Evolutionary conservation across 1,140 invertebrate species (phyloP).

Genomic region (Drepana arcuata): DNA sequence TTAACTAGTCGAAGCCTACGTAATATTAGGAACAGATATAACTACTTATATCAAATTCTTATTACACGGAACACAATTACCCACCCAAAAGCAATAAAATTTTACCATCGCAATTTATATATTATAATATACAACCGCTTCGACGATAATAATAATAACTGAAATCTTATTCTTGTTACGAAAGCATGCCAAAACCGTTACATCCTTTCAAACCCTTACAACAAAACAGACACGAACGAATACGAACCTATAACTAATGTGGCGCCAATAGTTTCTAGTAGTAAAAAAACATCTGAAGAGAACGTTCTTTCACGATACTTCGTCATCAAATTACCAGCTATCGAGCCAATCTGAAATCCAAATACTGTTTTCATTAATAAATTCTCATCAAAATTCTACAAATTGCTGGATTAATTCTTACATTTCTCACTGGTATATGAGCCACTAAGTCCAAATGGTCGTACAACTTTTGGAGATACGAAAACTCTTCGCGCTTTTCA

Average conservation of each 20-base stretch:
- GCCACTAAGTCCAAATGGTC: constrained; percentile 79
- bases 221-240: constrained; percentile 1
- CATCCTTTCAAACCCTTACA: too few species aligned
- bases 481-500: constrained; percentile 56
- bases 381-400: not conserved
- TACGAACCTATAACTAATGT: constrained; percentile 19
- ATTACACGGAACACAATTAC: too few species aligned
- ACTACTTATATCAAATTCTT: too few species aligned
- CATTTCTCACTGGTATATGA: constrained; percentile 79
- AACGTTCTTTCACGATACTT: constrained; percentile 81
- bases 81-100: not conserved
- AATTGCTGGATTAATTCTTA: constrained; percentile 38
- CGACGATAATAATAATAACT: constrained; percentile 1
- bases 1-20: too few species aligned
- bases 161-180: too few species aligned
- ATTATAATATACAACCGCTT: too few species aligned
- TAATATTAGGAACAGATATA: too few species aligned
- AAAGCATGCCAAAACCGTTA: too few species aligned
- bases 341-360: constrained; percentile 73
- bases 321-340: constrained; percentile 84
- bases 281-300: constrained; percentile 82
- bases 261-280: constrained; percentile 78
- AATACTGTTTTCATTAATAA: not conserved
- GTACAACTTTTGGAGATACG: constrained; percentile 72
- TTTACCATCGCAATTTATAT: not conserved